Evolutionary conservation across 2,113 vertebrate species (phyloP).

Genomic region (Aegotheles bennettii): DNA sequence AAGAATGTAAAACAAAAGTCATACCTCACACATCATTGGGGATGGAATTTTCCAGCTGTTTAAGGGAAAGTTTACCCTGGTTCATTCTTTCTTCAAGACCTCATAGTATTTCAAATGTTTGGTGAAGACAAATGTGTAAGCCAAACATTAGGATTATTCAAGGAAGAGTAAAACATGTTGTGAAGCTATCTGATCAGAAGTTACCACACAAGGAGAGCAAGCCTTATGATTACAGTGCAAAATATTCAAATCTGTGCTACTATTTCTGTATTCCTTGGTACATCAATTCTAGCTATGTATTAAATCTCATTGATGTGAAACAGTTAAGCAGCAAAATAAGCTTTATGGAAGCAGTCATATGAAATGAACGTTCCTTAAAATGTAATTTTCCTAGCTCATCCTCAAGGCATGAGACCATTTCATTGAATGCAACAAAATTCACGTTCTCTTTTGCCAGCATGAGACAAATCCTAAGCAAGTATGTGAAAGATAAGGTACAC

Average conservation of each 20-base stretch:
- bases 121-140: not conserved
- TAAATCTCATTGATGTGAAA: not conserved
- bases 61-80: not conserved
- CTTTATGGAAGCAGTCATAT: not conserved
- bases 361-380: not conserved
- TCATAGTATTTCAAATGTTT: not conserved
- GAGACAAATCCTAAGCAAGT: not conserved
- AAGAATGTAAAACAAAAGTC: not conserved
- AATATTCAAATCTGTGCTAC: not conserved
- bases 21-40: not conserved
- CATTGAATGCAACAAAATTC: not conserved
- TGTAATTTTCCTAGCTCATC: not conserved
- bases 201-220: not conserved
- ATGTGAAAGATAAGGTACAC: not conserved
- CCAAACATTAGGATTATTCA: not conserved
- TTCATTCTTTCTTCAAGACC: not conserved
- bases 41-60: not conserved
- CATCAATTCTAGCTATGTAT: not conserved
- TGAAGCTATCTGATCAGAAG: not conserved
- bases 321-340: not conserved
- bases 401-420: not conserved
- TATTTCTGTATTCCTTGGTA: not conserved
- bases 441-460: not conserved
- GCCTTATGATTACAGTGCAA: not conserved
- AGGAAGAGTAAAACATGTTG: not conserved